Evolutionary conservation across 1,140 invertebrate genomes (phyloP).

Genomic region (Sycophaga agraensis): DNA sequence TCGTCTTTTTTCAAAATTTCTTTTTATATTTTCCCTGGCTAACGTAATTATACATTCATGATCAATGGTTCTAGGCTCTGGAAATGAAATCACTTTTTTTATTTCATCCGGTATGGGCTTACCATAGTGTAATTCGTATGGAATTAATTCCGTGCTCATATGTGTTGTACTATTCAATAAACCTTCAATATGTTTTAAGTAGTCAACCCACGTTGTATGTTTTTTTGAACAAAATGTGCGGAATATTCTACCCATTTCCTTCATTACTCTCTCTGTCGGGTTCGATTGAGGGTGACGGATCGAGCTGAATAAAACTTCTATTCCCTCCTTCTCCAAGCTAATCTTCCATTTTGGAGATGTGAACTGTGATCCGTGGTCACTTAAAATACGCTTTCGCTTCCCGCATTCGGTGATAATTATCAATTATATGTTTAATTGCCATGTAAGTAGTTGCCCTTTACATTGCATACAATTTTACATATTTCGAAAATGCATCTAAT

Average conservation of each 20-base stretch:
- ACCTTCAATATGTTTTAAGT: not conserved
- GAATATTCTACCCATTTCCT: conserved; percentile 11
- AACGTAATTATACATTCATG: too few relatives aligned
- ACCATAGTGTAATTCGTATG: not conserved
- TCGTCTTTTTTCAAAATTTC: conserved; percentile 14
- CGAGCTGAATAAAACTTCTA: not conserved
- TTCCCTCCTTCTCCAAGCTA: not conserved
- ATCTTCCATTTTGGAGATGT: not conserved
- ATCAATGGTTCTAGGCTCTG: too few relatives aligned
- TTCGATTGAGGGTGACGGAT: conserved; percentile 14
- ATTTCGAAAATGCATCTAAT: too few relatives aligned
- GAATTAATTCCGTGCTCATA: not conserved
- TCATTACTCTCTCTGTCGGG: conserved; percentile 2
- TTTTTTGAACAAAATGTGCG: not conserved
- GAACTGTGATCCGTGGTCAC: conserved; percentile 9
- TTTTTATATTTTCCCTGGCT: conserved; percentile 12
- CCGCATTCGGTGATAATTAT: not conserved
- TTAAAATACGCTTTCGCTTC: not conserved
- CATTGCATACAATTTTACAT: too few relatives aligned
- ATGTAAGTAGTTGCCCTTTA: too few relatives aligned
- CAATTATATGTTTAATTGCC: too few relatives aligned
- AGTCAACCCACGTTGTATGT: not conserved
- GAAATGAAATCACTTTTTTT: not conserved
- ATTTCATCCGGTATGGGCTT: not conserved
- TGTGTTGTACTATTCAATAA: not conserved